Percentiles rank a stretch among this genome's conserved stretches.
Evolutionary conservation across 2,113 vertebrate species (phyloP).

Genomic region (Calyptommatus sinebrachiatus): DNA sequence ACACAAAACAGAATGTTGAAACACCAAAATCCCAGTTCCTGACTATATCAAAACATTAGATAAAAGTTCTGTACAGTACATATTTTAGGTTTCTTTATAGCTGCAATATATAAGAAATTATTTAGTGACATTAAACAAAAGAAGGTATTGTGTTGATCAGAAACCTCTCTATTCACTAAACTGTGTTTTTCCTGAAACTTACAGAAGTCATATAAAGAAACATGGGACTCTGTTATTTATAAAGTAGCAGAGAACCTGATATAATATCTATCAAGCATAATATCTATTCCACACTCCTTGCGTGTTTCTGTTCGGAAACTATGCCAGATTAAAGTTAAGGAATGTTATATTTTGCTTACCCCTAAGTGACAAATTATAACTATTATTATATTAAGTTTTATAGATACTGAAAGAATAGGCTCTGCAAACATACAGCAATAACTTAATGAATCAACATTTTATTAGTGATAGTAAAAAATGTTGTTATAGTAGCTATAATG

Average conservation of each 20-base stretch:
- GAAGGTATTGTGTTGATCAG: slow-evolving; percentile 32
- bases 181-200: slow-evolving; percentile 35
- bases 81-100: slow-evolving; percentile 9
- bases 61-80: slow-evolving; percentile 46
- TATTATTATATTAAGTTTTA: slow-evolving; percentile 64
- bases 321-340: slow-evolving; percentile 55
- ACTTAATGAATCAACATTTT: slow-evolving; percentile 36
- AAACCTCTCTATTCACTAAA: slow-evolving; percentile 36
- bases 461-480: slow-evolving; percentile 3
- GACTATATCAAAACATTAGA: slow-evolving; percentile 44
- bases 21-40: slow-evolving; percentile 50
- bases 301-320: slow-evolving; percentile 61
- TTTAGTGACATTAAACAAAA: slow-evolving; percentile 54
- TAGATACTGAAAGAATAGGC: slow-evolving; percentile 63
- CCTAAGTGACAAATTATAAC: slow-evolving; percentile 53
- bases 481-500: slow-evolving; percentile 27
- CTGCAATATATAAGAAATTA: slow-evolving; percentile 22
- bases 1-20: slow-evolving; percentile 63
- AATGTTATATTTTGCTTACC: slow-evolving; percentile 51
- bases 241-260: slow-evolving; percentile 35
- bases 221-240: slow-evolving; percentile 21
- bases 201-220: slow-evolving; percentile 29
- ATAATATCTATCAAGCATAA: slow-evolving; percentile 40
- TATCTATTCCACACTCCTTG: slow-evolving; percentile 7
- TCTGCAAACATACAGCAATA: slow-evolving; percentile 42